phyloP scores from a whole-genome alignment of 2,888 invertebrate genomes.

The Cephalotes varians region DNA sequence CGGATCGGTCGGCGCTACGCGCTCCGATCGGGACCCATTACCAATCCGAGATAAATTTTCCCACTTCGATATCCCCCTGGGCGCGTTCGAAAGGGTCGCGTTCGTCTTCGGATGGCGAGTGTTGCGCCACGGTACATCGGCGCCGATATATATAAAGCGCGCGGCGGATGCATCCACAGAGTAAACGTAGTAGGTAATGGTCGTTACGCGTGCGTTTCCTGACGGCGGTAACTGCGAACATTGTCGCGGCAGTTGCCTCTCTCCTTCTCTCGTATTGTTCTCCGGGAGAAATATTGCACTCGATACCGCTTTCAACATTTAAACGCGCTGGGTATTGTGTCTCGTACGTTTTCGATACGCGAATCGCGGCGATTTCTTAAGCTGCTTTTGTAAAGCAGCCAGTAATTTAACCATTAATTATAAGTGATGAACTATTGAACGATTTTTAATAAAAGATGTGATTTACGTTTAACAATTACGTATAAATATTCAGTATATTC shows the following conservation, averaged over 20 bases:
- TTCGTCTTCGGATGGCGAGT: slow-evolving; percentile 53
- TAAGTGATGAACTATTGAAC: background rate
- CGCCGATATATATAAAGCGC: slow-evolving; percentile 51
- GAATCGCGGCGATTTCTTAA: background rate
- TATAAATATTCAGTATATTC: background rate
- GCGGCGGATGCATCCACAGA: slow-evolving; percentile 33
- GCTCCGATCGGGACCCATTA: slow-evolving; percentile 58
- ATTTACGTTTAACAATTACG: background rate
- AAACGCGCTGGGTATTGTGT: background rate
- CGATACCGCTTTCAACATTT: slow-evolving; percentile 21
- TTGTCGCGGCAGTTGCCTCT: slow-evolving; percentile 31
- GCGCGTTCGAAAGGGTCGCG: slow-evolving; percentile 45
- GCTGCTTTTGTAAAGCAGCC: background rate
- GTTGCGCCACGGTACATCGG: slow-evolving; percentile 31
- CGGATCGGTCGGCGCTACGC: slow-evolving; percentile 35
- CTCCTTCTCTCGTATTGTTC: slow-evolving; percentile 6
- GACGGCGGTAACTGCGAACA: slow-evolving; percentile 38
- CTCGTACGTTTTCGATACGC: background rate
- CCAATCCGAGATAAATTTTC: slow-evolving; percentile 60
- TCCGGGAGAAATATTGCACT: slow-evolving; percentile 18
- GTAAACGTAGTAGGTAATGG: slow-evolving; percentile 56
- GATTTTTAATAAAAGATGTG: background rate
- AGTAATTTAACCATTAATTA: background rate
- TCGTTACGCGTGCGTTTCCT: slow-evolving; percentile 55
- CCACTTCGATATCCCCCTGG: slow-evolving; percentile 58